Evolutionary conservation across 2,113 vertebrate species (phyloP), one percentile per base, ranked within the genome.

Genomic region (Nothoprocta perdicaria): DNA sequence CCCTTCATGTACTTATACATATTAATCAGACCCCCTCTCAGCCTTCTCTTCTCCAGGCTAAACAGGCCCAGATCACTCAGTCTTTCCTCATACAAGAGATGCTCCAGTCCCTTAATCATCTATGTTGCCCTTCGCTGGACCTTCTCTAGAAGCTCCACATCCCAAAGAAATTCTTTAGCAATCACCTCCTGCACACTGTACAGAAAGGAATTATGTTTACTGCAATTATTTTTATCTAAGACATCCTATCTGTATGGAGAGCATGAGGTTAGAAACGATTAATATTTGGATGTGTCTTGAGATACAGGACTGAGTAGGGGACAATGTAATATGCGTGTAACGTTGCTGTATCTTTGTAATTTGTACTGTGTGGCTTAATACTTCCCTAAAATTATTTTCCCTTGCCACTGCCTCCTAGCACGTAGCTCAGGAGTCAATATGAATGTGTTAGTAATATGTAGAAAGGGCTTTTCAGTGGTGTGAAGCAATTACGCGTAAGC

Each of bases 401-500:
- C 17, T 55, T 16, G 3, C 77, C 33, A 12, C 27, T 41, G 4
- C 74, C 43, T 77, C 29, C 68, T 75, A n/a, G 76, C 57, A 67
- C 23, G n/a, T 87, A 83, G 90, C 72, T n/a, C 73, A 75, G 53
- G 52, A 78, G 53, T 72, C 72, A 74, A 29, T 78, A 55, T 77
- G 89, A 77, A 52, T 73, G 27, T 92, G 72, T 92, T 96, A 93
- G 67, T 78, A 74, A n/a, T 61, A 67, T 67, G 72, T 75, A 94
- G 94, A 94, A 89, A 75, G 41, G 73, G 52, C 21, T 93, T 85
- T 92, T 93, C 68, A 33, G 57, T 92, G 81, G 87, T 94, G 91
- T 88, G 92, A 94, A 92, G 48, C 82, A 95, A 83, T 92, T 94
- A 85, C 27, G 80, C 83, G 16, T 38, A 92, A 94, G 88, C 80